These are phyloP conservation scores for Thomomys bottae DNA, from an alignment of 2,113 vertebrate genomes.

Conservation along the genomic window DNA sequence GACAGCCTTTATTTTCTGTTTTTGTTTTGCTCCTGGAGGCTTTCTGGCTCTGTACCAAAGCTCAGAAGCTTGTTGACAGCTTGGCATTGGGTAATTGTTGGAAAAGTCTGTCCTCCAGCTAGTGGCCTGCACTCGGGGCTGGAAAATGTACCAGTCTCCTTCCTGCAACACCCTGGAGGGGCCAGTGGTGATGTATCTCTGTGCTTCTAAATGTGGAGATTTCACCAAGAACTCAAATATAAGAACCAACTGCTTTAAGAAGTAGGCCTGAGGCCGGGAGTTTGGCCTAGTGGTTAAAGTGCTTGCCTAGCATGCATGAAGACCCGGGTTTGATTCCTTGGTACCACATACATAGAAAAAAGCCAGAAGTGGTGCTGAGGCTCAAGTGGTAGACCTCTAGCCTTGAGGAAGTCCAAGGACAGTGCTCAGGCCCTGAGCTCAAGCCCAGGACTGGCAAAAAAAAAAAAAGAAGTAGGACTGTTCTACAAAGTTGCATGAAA, in stretches of 20 bases:
- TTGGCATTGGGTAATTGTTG: background rate
- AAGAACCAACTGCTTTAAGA: slow-evolving; percentile 50
- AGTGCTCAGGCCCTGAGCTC: too few species aligned
- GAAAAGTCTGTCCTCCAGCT: background rate
- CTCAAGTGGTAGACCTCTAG: too few species aligned
- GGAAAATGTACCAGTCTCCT: background rate
- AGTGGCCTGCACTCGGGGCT: background rate
- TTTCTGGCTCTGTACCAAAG: slow-evolving; percentile 21
- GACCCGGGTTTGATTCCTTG: too few species aligned
- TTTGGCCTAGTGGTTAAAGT: too few species aligned
- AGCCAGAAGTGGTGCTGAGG: too few species aligned
- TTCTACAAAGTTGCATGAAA: slow-evolving; percentile 44
- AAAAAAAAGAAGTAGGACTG: slow-evolving; percentile 10
- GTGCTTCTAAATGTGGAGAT: background rate
- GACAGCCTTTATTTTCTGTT: slow-evolving; percentile 33
- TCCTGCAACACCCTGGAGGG: background rate
- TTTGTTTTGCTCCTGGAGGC: background rate
- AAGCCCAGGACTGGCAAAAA: too few species aligned
- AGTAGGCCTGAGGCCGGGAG: background rate
- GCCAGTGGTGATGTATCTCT: background rate
- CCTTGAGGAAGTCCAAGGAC: too few species aligned
- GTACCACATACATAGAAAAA: too few species aligned
- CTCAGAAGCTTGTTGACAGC: background rate
- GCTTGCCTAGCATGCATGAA: too few species aligned
- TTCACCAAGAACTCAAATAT: slow-evolving; percentile 16